Conservation (phyloP, 2,888 invertebrate species). For the Vesta saturnalis region DNA sequence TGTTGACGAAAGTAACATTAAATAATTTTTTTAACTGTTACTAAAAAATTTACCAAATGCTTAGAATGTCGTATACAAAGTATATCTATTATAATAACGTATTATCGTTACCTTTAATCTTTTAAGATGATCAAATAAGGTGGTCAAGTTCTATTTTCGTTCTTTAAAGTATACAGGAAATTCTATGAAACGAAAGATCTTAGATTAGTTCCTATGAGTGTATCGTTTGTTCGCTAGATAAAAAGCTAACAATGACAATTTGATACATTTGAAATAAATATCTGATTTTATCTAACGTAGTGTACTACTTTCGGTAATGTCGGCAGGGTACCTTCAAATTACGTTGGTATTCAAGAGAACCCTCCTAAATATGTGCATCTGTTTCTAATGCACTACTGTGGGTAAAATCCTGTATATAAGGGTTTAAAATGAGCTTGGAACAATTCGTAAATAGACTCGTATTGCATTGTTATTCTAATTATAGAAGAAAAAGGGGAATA, state of each 20-base stretch:
- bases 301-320: conserved; percentile 49
- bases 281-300: conserved; percentile 58
- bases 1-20: background rate
- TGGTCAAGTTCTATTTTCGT: background rate
- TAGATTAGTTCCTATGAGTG: conserved; percentile 56
- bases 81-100: background rate
- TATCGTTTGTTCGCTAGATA: conserved; percentile 38
- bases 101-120: background rate
- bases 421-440: conserved; percentile 26
- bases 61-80: background rate
- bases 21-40: background rate
- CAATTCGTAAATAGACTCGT: conserved; percentile 8
- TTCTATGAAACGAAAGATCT: conserved; percentile 39
- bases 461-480: background rate
- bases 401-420: conserved; percentile 21
- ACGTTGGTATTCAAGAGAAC: conserved; percentile 40
- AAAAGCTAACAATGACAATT: conserved; percentile 39
- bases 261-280: conserved; percentile 58
- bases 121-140: background rate
- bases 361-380: conserved; percentile 38
- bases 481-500: too few relatives aligned
- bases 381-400: conserved; percentile 28
- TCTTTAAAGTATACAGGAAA: conserved; percentile 1
- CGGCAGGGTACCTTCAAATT: conserved; percentile 48
- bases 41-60: background rate